Percentiles rank a stretch among this genome's conserved stretches.
These are phyloP conservation scores for Syndactyla subalaris DNA, from an alignment of 2,797 vertebrate genomes.

Conservation along the genomic window DNA sequence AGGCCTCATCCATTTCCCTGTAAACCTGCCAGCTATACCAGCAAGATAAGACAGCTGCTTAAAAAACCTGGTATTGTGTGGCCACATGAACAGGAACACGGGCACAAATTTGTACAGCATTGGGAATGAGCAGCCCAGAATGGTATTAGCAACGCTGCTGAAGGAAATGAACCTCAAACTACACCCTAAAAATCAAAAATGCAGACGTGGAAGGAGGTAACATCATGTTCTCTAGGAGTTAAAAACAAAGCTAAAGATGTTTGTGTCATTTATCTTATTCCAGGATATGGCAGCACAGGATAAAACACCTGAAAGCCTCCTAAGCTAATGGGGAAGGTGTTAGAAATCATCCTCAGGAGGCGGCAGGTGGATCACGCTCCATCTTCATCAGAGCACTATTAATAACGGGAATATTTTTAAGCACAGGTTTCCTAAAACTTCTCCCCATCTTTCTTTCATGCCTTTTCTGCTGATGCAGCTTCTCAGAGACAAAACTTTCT, in stretches of 20 bases:
- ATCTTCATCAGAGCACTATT: neutral
- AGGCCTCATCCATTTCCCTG: neutral
- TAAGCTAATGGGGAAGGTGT: neutral
- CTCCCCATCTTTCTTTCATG: neutral
- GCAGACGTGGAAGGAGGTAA: neutral
- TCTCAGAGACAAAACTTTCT: neutral
- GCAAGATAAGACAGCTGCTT: neutral
- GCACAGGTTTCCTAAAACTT: neutral
- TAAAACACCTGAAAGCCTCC: slow-evolving; percentile 1
- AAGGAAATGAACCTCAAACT: neutral
- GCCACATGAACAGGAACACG: neutral
- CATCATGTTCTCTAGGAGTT: neutral
- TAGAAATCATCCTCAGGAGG: neutral
- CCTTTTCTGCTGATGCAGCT: neutral
- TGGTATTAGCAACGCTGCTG: neutral
- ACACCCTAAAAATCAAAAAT: slow-evolving; percentile 13
- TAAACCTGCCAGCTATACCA: neutral
- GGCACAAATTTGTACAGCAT: neutral
- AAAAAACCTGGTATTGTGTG: neutral
- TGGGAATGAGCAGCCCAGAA: neutral
- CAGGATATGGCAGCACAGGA: neutral
- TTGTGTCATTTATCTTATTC: neutral
- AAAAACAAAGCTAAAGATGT: slow-evolving; percentile 46
- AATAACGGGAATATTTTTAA: neutral
- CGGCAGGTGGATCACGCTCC: neutral